Evolutionary conservation across 1,140 invertebrate genomes (phyloP).

Genomic region (Drosophila baimaii): DNA sequence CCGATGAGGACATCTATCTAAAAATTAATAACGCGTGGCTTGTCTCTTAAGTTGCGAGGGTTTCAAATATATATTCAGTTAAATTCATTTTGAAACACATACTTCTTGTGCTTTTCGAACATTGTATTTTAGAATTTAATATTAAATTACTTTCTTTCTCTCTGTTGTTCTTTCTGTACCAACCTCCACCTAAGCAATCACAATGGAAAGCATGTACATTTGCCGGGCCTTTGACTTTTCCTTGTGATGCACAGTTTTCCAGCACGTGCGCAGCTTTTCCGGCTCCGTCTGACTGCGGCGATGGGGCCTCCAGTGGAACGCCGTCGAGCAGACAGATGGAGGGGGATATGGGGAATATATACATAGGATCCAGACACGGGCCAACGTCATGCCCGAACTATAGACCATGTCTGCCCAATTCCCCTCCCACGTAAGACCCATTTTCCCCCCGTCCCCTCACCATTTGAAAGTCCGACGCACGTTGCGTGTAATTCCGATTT

Average conservation of each 20-base stretch:
- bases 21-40: neutral
- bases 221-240: slow-evolving; percentile 22
- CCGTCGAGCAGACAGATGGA: slow-evolving; percentile 39
- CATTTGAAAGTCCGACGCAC: slow-evolving; percentile 65
- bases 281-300: slow-evolving; percentile 40
- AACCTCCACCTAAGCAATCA: neutral
- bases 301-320: slow-evolving; percentile 37
- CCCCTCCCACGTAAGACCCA: slow-evolving; percentile 26
- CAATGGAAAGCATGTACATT: slow-evolving; percentile 22
- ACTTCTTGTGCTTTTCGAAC: neutral
- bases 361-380: slow-evolving; percentile 36
- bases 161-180: slow-evolving; percentile 14
- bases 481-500: slow-evolving; percentile 83
- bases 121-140: neutral
- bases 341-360: slow-evolving; percentile 19
- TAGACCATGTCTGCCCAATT: slow-evolving; percentile 51
- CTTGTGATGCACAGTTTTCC: slow-evolving; percentile 74
- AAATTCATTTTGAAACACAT: neutral
- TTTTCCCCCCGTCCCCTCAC: neutral
- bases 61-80: too few relatives aligned
- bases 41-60: neutral
- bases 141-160: slow-evolving; percentile 9
- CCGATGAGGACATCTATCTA: neutral
- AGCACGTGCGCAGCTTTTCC: slow-evolving; percentile 82
- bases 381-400: slow-evolving; percentile 45